Conservation (phyloP, 2,888 invertebrate genomes). For the Brenthis daphne region DNA sequence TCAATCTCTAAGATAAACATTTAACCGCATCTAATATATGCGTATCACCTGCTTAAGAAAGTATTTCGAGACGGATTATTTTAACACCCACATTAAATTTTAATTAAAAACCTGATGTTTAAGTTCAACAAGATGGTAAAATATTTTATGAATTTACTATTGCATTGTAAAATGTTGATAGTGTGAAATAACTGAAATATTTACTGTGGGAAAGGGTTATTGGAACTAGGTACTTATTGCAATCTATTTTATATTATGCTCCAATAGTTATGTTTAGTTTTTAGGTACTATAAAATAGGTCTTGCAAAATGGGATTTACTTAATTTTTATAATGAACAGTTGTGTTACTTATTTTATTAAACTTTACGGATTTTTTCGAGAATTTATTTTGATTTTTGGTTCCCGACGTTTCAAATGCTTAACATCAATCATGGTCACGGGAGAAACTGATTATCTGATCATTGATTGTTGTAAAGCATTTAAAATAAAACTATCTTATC, state of each 20-base stretch:
- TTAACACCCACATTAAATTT: slow-evolving; percentile 33
- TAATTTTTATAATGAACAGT: too few relatives aligned
- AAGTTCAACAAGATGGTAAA: slow-evolving; percentile 14
- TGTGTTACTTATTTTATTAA: too few relatives aligned
- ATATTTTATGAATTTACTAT: slow-evolving; percentile 18
- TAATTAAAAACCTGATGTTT: slow-evolving; percentile 36
- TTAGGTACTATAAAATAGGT: too few relatives aligned
- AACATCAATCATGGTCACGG: too few relatives aligned
- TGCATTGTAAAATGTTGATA: slow-evolving; percentile 21
- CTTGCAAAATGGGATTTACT: too few relatives aligned
- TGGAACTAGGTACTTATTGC: not conserved
- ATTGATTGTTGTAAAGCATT: too few relatives aligned
- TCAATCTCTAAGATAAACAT: slow-evolving; percentile 28
- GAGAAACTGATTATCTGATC: too few relatives aligned
- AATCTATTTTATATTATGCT: not conserved
- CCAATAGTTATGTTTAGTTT: too few relatives aligned
- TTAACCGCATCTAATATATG: slow-evolving; percentile 28
- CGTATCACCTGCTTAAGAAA: slow-evolving; percentile 37
- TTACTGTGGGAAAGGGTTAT: slow-evolving; percentile 6
- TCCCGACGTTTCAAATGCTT: too few relatives aligned
- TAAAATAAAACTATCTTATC: too few relatives aligned
- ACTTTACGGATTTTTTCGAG: too few relatives aligned
- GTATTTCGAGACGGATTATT: slow-evolving; percentile 30
- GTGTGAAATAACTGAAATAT: slow-evolving; percentile 20
- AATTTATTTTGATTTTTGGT: too few relatives aligned